Percentiles rank a stretch among this genome's conserved stretches.
phyloP scores from a whole-genome alignment of 2,113 vertebrate species.

The Pangasianodon gigas region DNA sequence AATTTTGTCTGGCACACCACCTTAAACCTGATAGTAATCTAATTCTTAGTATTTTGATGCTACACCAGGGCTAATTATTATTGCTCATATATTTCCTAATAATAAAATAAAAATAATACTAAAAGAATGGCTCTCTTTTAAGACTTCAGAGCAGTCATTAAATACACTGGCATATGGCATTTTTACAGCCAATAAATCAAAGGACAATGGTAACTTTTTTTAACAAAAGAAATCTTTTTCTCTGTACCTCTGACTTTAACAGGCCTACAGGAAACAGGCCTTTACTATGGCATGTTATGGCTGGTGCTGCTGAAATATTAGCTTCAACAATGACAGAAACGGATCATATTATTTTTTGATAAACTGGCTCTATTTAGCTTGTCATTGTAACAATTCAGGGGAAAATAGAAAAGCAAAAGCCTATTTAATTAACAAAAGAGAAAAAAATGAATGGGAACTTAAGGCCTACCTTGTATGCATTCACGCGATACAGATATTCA shows the following conservation, averaged over 20 bases:
- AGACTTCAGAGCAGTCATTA: neutral
- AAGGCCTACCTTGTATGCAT: neutral
- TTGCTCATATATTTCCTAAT: neutral
- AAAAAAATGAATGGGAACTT: neutral
- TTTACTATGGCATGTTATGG: neutral
- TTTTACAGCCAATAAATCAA: neutral
- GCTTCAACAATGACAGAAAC: neutral
- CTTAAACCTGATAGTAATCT: neutral
- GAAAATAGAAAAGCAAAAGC: neutral
- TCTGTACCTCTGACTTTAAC: too few relatives aligned
- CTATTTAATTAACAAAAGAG: neutral
- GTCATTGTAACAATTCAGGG: neutral
- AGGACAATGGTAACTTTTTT: neutral
- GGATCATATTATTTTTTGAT: neutral
- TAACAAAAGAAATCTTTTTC: neutral
- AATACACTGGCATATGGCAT: too few relatives aligned
- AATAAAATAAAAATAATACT: neutral
- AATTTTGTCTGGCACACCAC: neutral
- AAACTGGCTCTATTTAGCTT: neutral
- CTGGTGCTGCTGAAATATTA: neutral
- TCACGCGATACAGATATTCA: neutral
- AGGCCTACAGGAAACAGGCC: neutral
- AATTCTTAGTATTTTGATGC: neutral
- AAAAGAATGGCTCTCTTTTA: neutral
- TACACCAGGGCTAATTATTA: neutral